A percentile compares a stretch with the other conserved stretches of the same genome.
phyloP scores from a whole-genome alignment of 2,113 vertebrate genomes.

The Trematocara stigmaticum region DNA sequence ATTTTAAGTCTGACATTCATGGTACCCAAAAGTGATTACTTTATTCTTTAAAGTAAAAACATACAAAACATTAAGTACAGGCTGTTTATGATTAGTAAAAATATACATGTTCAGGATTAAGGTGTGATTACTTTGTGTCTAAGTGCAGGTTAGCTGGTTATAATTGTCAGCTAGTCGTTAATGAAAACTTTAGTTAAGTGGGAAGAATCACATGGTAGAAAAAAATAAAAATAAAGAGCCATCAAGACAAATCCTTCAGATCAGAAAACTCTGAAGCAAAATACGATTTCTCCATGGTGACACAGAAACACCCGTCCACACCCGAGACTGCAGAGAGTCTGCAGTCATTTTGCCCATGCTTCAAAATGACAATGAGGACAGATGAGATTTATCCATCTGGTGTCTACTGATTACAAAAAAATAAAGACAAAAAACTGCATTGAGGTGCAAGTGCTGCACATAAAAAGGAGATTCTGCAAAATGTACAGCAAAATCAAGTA shows the following conservation, averaged over 20 bases:
- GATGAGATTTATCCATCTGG: not conserved
- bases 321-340: constrained; percentile 32
- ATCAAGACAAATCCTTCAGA: not conserved
- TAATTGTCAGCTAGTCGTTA: not conserved
- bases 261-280: not conserved
- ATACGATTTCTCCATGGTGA: not conserved
- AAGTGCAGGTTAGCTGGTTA: constrained; percentile 48
- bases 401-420: not conserved
- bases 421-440: not conserved
- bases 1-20: constrained; percentile 70
- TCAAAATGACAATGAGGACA: constrained; percentile 71
- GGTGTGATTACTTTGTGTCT: constrained; percentile 44
- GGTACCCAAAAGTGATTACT: constrained; percentile 72
- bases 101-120: constrained; percentile 60
- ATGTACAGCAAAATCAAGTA: not conserved
- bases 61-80: constrained; percentile 71
- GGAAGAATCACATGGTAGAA: not conserved
- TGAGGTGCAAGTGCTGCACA: constrained; percentile 1
- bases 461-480: not conserved
- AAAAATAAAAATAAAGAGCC: not conserved
- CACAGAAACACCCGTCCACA: constrained; percentile 8
- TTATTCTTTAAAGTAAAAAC: constrained; percentile 71
- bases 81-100: constrained; percentile 60
- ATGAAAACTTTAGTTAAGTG: not conserved
- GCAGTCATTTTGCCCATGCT: constrained; percentile 21